phyloP scores from a whole-genome alignment of 2,888 invertebrate genomes.

The Hedya salicella region DNA sequence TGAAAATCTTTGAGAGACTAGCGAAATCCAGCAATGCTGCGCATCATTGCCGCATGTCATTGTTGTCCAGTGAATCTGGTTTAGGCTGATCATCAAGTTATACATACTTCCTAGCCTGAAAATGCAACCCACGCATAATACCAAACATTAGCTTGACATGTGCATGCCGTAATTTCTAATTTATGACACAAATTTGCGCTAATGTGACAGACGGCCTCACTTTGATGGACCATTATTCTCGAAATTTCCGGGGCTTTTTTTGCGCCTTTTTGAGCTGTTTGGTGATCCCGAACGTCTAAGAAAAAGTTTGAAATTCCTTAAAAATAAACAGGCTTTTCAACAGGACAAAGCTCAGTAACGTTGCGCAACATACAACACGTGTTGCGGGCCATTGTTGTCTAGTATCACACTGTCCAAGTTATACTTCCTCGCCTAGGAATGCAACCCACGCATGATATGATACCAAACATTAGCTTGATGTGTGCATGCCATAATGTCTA shows the following conservation, averaged over 20 bases:
- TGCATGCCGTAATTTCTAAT: constrained; percentile 37
- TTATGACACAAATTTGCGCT: constrained; percentile 36
- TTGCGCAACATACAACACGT: no score
- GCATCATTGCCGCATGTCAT: no score
- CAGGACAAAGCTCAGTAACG: no score
- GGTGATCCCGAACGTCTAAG: no score
- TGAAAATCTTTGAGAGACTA: no score
- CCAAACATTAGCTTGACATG: constrained; percentile 21
- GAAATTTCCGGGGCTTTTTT: no score
- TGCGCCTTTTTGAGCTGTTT: no score
- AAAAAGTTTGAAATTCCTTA: no score
- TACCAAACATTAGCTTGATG: constrained; percentile 20
- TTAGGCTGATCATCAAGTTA: not conserved
- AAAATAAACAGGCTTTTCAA: no score
- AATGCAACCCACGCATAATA: constrained; percentile 15
- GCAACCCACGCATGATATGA: constrained; percentile 8
- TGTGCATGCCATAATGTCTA: constrained; percentile 34
- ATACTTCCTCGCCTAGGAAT: constrained; percentile 17
- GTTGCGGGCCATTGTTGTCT: not conserved
- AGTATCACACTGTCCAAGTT: not conserved
- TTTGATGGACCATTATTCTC: no score
- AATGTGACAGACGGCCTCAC: constrained; percentile 23
- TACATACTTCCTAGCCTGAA: constrained; percentile 8
- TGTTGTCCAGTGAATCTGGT: no score
- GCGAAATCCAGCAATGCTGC: no score